phyloP scores from a whole-genome alignment of 2,797 vertebrate genomes.

The Rousettus madagascariensis region DNA sequence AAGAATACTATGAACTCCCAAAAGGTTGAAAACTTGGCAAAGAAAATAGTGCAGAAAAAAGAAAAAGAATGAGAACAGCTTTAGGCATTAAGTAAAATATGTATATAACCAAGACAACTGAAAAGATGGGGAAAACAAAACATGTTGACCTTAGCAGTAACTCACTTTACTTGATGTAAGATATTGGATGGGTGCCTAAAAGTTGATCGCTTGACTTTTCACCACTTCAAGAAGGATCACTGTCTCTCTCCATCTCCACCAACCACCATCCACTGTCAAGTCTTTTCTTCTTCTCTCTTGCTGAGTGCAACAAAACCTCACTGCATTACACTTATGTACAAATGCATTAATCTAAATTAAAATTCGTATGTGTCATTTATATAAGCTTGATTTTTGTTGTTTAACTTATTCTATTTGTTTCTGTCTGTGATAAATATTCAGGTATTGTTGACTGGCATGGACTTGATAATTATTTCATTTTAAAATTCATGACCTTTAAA shows the following conservation, averaged over 20 bases:
- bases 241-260: neutral
- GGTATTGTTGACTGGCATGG: neutral
- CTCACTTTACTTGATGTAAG: neutral
- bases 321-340: neutral
- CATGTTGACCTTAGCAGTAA: neutral
- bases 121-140: neutral
- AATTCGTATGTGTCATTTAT: neutral
- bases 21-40: neutral
- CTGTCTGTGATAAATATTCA: neutral
- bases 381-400: neutral
- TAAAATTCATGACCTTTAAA: neutral
- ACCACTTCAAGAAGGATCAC: neutral
- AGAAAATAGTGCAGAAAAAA: slow-evolving; percentile 17
- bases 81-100: neutral
- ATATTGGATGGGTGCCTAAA: neutral
- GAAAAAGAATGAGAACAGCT: neutral
- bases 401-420: neutral
- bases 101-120: neutral
- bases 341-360: neutral
- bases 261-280: neutral
- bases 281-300: neutral
- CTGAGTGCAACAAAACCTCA: neutral
- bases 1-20: neutral
- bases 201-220: neutral
- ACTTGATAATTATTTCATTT: neutral